Percentiles rank a stretch among this genome's conserved stretches.
Conservation (phyloP, 2,888 invertebrate species). For the Mythimna ferrago region DNA sequence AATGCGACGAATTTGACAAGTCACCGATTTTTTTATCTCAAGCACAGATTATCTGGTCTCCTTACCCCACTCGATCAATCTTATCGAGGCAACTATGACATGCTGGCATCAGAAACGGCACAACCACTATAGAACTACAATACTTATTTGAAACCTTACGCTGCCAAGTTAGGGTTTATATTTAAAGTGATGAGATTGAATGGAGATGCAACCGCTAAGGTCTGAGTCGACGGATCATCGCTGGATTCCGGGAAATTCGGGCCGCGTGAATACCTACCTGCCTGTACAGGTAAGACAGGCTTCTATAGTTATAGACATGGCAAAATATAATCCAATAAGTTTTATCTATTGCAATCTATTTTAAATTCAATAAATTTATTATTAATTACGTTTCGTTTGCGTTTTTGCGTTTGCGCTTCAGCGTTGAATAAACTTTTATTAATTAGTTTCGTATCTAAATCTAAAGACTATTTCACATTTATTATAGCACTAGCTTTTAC, state of each 20-base stretch:
- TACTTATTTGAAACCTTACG: constrained; percentile 63
- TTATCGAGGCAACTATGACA: constrained; percentile 85
- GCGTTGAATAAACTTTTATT: too few species aligned
- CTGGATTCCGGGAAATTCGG: constrained; percentile 90
- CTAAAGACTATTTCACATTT: too few species aligned
- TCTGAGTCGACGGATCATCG: constrained; percentile 89
- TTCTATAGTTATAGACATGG: constrained; percentile 71
- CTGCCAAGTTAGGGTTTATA: background rate
- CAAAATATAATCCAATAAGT: constrained; percentile 31
- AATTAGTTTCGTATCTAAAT: too few species aligned
- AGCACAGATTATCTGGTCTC: constrained; percentile 87
- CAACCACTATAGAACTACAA: constrained; percentile 39
- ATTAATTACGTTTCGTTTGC: too few species aligned
- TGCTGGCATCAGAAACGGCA: constrained; percentile 64
- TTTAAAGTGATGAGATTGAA: constrained; percentile 62
- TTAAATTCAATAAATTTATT: background rate
- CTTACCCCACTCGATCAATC: constrained; percentile 91
- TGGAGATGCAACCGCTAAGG: constrained; percentile 78
- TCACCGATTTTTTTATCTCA: constrained; percentile 88
- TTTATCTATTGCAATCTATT: background rate
- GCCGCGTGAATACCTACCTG: constrained; percentile 90
- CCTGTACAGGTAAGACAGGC: constrained; percentile 83
- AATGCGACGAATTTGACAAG: constrained; percentile 90
- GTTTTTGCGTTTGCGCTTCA: too few species aligned
- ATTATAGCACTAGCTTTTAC: too few species aligned